Percentiles rank a stretch among this genome's conserved stretches.
These are phyloP conservation scores for Ceriagrion tenellum DNA, from an alignment of 2,888 invertebrate genomes.

Conservation along the genomic window DNA sequence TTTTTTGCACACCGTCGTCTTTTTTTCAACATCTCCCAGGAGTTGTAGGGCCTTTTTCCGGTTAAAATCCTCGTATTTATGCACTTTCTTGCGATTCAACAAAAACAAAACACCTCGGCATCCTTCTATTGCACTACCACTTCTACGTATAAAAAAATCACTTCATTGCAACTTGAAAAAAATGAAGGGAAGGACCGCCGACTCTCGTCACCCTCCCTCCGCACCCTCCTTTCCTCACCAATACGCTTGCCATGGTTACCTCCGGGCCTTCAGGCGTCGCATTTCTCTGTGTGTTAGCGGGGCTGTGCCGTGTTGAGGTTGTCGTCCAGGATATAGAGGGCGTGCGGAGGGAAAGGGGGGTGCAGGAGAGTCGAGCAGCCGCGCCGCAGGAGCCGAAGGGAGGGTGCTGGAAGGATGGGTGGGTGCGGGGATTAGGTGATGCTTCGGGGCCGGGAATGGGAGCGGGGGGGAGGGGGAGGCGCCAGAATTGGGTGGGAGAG, in stretches of 20 bases:
- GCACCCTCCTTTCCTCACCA: too few species aligned
- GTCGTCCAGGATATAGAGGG: neutral
- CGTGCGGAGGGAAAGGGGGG: neutral
- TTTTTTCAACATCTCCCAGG: neutral
- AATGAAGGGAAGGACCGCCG: neutral
- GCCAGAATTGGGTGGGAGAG: neutral
- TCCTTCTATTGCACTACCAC: neutral
- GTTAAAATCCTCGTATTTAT: constrained; percentile 19
- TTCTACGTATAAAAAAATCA: neutral
- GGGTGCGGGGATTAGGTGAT: neutral
- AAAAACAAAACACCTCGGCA: neutral
- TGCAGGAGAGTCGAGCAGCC: neutral
- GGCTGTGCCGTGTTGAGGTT: constrained; percentile 15
- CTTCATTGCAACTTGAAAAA: neutral
- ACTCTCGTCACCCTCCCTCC: neutral
- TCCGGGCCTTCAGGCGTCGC: neutral
- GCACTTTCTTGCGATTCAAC: neutral
- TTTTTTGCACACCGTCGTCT: too few species aligned
- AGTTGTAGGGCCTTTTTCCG: neutral
- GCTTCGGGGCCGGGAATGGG: neutral
- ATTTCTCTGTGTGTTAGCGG: constrained; percentile 44
- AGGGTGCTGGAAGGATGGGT: neutral
- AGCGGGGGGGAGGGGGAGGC: neutral
- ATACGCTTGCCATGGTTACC: neutral
- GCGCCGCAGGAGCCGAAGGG: neutral